A percentile compares a stretch with the other conserved stretches of the same genome.
phyloP scores from a whole-genome alignment of 2,888 invertebrate species.

The Tyria jacobaeae region DNA sequence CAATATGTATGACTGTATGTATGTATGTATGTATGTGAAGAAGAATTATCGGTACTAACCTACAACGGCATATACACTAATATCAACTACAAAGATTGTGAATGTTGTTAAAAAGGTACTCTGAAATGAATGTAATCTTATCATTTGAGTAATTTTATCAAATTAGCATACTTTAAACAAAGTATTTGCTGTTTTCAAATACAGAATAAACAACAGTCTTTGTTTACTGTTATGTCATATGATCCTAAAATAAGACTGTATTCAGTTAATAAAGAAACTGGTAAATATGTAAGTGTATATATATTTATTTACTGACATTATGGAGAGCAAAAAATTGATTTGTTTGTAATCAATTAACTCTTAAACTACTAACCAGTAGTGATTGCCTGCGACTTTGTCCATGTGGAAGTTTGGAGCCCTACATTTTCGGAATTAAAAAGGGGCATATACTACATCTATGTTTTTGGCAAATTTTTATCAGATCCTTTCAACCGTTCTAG shows the following conservation, averaged over 20 bases:
- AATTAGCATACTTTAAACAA: not conserved
- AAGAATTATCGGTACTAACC: too few relatives aligned
- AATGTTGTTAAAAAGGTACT: not conserved
- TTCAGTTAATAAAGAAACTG: too few relatives aligned
- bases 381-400: too few relatives aligned
- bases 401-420: too few relatives aligned
- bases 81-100: not conserved
- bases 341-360: not conserved
- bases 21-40: too few relatives aligned
- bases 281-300: too few relatives aligned
- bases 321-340: not conserved
- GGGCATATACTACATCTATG: too few relatives aligned
- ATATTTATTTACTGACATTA: not conserved
- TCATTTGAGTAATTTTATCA: not conserved
- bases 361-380: too few relatives aligned
- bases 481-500: too few relatives aligned
- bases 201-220: not conserved
- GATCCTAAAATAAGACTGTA: not conserved
- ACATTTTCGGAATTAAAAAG: too few relatives aligned
- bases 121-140: slow-evolving; percentile 2
- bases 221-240: not conserved
- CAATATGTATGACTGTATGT: too few relatives aligned
- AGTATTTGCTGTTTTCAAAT: slow-evolving; percentile 1
- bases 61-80: not conserved
- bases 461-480: too few relatives aligned